Base-by-base conservation (phyloP, 2,888 invertebrate species). In the Mesoligia furuncula region DNA sequence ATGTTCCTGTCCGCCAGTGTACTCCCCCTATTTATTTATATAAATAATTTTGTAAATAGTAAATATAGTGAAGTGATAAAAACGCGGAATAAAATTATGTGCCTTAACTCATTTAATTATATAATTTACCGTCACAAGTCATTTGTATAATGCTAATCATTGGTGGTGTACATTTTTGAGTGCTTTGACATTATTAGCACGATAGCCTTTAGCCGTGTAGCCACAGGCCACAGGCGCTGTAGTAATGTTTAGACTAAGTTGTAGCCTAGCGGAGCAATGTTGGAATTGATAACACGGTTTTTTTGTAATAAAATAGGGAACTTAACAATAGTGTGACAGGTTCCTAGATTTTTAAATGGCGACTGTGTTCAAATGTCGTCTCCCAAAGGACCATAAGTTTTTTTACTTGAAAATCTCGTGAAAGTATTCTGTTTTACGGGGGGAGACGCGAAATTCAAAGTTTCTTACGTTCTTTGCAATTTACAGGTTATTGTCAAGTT, bases 41-140 rank as follows among this genome's bases (percentile, higher is more conserved):
- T 86, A 87, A 89, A 90, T 90, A 88, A 87, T 88, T 87, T 90
- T 94, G 94, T 94, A 94, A 92, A 94, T 94, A 94, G 84, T 93
- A 92, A 90, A 73, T 89, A 88, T 91, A 92, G 90, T 89, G 88
- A 92, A 94, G 93, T 94, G 94, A 93, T 93, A 93, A 88, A 92
- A 85, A 85, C 76, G 88, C 93, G 88, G 87, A 88, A 85, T 90
- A 90, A 90, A 90, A 92, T 91, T 90, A 91, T 92, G 94, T 94
- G 94, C 94, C 94, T 94, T 94, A 90, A 90, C 91, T 90, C 90
- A 91, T 90, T 90, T 89, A 87, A 85, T 85, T 84, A 85, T 81
- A 83, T 88, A 75, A 74, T 81, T 78, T 86, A 87, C 84, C 81
- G 80, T 89, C 85, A 87, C 83, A 88, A 85, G 80, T 85, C 77